Evolutionary conservation across 2,797 vertebrate species (phyloP).

Genomic region (Lagorchestes hirsutus): DNA sequence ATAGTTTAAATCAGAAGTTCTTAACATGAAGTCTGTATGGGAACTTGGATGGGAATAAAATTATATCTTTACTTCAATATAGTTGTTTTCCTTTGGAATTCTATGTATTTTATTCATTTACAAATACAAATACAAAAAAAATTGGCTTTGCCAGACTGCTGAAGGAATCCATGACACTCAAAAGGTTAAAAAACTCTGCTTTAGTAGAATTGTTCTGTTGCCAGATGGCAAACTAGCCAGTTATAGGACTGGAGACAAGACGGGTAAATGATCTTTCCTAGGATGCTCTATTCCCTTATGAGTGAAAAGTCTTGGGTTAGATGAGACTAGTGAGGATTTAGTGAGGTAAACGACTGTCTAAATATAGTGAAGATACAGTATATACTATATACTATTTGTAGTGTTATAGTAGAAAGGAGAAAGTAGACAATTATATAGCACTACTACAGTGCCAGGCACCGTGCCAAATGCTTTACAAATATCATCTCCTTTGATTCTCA

Average conservation of each 20-base stretch:
- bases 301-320: conserved; percentile 18
- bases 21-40: not conserved
- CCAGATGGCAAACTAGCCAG: conserved; percentile 38
- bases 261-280: not conserved
- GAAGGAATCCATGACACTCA: not conserved
- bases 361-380: not conserved
- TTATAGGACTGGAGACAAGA: conserved; percentile 13
- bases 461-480: not conserved
- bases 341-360: not conserved
- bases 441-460: not conserved
- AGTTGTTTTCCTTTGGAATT: not conserved
- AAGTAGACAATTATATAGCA: not conserved
- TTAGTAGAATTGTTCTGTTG: not conserved
- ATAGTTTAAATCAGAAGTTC: not conserved
- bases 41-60: not conserved
- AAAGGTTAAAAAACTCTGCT: not conserved
- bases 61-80: not conserved
- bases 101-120: not conserved
- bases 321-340: not conserved
- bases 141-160: not conserved
- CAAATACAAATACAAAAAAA: no score
- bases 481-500: not conserved
- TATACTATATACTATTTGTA: not conserved
- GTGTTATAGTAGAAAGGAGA: not conserved
- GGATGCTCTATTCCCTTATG: not conserved